A percentile compares a stretch with the other conserved stretches of the same genome.
phyloP scores from a whole-genome alignment of 2,797 vertebrate genomes.

The Helostoma temminkii region DNA sequence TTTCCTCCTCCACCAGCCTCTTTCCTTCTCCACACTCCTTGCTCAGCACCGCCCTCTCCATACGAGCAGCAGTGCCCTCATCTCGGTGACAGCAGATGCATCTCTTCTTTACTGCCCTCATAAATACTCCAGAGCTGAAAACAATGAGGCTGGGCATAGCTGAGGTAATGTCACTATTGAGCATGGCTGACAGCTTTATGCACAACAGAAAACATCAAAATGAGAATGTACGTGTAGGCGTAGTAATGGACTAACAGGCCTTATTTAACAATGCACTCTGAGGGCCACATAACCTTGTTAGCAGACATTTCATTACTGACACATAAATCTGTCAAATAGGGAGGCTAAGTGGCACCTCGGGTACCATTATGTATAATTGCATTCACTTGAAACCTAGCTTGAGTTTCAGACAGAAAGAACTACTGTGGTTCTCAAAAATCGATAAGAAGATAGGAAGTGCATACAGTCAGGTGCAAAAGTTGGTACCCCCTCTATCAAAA shows the following conservation, averaged over 20 bases:
- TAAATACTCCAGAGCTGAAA: constrained; percentile 68
- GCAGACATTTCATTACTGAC: constrained; percentile 75
- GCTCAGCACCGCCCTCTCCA: constrained; percentile 17
- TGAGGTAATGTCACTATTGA: constrained; percentile 65
- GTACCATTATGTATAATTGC: constrained; percentile 69
- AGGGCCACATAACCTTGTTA: constrained; percentile 58
- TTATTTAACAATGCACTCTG: constrained; percentile 58
- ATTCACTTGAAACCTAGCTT: constrained; percentile 31
- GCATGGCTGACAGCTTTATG: constrained; percentile 70
- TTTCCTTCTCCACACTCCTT: background rate
- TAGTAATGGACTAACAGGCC: constrained; percentile 66
- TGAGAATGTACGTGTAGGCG: constrained; percentile 62
- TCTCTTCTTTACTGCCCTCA: constrained; percentile 56
- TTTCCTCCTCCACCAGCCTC: constrained; percentile 3
- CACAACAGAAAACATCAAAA: constrained; percentile 52
- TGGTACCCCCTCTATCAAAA: too few relatives aligned
- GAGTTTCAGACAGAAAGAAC: constrained; percentile 28
- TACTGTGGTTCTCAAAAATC: constrained; percentile 16
- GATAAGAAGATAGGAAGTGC: background rate
- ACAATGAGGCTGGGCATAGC: constrained; percentile 53
- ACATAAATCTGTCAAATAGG: constrained; percentile 65
- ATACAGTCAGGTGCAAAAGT: too few relatives aligned
- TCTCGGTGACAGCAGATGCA: constrained; percentile 50
- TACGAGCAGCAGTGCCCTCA: constrained; percentile 34
- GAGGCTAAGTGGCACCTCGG: constrained; percentile 69